Percentiles rank a stretch among this genome's conserved stretches.
Evolutionary conservation across 2,113 vertebrate genomes (phyloP).

Genomic region (Salvelinus namaycush): DNA sequence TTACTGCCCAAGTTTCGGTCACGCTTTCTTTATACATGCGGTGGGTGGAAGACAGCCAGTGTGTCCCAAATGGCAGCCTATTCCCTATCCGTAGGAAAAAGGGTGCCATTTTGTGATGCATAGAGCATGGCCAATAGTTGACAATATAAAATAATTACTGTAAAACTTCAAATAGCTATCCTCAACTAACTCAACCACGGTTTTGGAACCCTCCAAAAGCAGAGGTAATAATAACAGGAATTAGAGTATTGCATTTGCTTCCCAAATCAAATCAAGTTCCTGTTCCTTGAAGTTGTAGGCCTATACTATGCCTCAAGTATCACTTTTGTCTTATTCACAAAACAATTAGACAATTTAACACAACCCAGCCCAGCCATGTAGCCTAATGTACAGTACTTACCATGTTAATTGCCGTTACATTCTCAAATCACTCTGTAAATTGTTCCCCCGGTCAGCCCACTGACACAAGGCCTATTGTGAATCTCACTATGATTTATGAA

Average conservation of each 20-base stretch:
- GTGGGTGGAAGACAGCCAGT: background rate
- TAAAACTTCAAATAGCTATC: background rate
- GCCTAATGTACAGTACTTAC: background rate
- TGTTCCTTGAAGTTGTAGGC: too few species aligned
- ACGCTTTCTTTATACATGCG: background rate
- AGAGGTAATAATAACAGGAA: background rate
- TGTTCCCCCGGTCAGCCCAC: background rate
- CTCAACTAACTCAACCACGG: background rate
- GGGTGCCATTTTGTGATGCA: too few species aligned
- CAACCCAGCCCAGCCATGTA: background rate
- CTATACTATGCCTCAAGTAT: too few species aligned
- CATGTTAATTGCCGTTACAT: background rate
- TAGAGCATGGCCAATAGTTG: background rate
- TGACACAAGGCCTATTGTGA: conserved; percentile 5
- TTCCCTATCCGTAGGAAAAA: too few species aligned
- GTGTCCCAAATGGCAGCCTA: too few species aligned
- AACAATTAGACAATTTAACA: background rate
- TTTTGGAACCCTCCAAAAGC: background rate
- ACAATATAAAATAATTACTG: background rate
- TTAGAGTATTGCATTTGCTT: background rate
- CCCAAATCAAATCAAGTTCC: too few species aligned
- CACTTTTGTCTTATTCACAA: background rate
- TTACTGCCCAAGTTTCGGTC: background rate
- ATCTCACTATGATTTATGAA: conserved; percentile 2
- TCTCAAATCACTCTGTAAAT: conserved; percentile 4